Conservation (phyloP, 2,888 invertebrate genomes). For the Eudemis profundana region DNA sequence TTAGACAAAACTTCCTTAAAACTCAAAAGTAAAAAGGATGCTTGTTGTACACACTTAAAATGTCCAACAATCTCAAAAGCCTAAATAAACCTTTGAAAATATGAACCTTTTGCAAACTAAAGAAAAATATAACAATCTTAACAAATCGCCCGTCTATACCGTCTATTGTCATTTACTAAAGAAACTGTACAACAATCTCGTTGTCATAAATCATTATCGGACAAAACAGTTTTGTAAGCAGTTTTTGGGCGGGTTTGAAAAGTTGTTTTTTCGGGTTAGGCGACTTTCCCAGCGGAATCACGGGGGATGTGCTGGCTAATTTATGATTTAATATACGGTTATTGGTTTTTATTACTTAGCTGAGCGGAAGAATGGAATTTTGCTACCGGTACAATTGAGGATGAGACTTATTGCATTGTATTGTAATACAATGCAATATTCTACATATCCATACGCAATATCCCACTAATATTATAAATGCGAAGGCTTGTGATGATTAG, state of each 20-base stretch:
- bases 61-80: no score
- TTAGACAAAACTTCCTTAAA: no score
- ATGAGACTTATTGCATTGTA: no score
- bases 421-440: no score
- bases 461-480: no score
- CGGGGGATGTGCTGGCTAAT: slow-evolving; percentile 16
- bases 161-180: slow-evolving; percentile 29
- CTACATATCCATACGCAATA: no score
- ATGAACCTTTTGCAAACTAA: slow-evolving; percentile 8
- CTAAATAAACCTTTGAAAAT: neutral
- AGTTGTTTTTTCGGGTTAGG: slow-evolving; percentile 35
- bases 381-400: no score
- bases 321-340: slow-evolving; percentile 34
- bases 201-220: slow-evolving; percentile 34
- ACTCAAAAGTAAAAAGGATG: no score
- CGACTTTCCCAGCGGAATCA: slow-evolving; percentile 19
- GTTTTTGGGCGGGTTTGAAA: slow-evolving; percentile 24
- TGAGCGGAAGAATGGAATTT: neutral
- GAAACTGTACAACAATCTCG: slow-evolving; percentile 35
- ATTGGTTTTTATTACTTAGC: slow-evolving; percentile 22
- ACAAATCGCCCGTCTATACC: slow-evolving; percentile 18
- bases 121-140: slow-evolving; percentile 23
- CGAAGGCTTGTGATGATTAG: no score
- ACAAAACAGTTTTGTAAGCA: slow-evolving; percentile 34
- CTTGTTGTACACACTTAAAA: no score